A percentile compares a stretch with the other conserved stretches of the same genome.
Evolutionary conservation across 1,140 invertebrate genomes (phyloP).

Genomic region (Cardiocondyla obscurior): DNA sequence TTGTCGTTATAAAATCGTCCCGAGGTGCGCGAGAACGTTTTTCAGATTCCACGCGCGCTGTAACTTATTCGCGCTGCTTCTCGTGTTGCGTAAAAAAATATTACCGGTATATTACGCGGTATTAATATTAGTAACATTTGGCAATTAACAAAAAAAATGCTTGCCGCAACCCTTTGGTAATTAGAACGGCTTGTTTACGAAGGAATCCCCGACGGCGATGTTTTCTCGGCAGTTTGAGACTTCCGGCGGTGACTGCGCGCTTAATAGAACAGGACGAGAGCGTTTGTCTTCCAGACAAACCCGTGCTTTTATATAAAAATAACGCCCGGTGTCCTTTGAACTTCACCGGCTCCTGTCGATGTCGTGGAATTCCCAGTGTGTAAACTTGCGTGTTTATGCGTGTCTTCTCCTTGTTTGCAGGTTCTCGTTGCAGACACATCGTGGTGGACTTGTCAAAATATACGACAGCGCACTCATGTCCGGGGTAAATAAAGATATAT

Average conservation of each 20-base stretch:
- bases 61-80: no score
- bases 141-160: neutral
- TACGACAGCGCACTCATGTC: slow-evolving; percentile 95
- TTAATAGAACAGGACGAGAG: slow-evolving; percentile 35
- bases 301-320: slow-evolving; percentile 58
- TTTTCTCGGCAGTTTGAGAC: slow-evolving; percentile 65
- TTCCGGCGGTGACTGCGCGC: slow-evolving; percentile 61
- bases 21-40: neutral
- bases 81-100: no score
- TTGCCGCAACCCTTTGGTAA: neutral
- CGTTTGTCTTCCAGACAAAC: slow-evolving; percentile 45
- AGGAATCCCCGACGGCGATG: slow-evolving; percentile 10
- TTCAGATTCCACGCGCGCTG: neutral
- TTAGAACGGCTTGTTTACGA: neutral
- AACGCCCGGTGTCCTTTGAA: slow-evolving; percentile 62
- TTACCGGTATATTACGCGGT: no score
- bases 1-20: neutral
- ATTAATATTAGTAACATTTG: neutral
- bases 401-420: slow-evolving; percentile 84
- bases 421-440: slow-evolving; percentile 93
- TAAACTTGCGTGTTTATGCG: slow-evolving; percentile 52
- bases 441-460: slow-evolving; percentile 94
- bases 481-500: slow-evolving; percentile 85
- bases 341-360: slow-evolving; percentile 34
- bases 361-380: neutral